Evolutionary conservation across 2,888 invertebrate species (phyloP), one percentile per base, ranked within the genome.

Genomic region (Calliphora vomitoria): DNA sequence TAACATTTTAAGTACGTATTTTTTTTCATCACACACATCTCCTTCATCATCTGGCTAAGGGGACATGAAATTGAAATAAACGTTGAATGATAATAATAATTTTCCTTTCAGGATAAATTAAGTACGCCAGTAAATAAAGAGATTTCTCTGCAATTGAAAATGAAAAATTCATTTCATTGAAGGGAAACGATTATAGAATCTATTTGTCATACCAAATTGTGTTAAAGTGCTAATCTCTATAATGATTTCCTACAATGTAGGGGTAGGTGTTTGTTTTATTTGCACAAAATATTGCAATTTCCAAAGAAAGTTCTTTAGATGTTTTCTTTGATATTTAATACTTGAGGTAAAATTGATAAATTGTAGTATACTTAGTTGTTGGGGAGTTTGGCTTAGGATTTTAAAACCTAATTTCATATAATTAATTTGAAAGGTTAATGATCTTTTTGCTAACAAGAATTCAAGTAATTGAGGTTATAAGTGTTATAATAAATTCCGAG

Each of bases 91-190:
- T 66, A 64, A 74, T 62, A 71, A 55, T 85, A 60, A 80, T 69
- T 81, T 85, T 85, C 71, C 71, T 85, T 85, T 81, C 85, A 71
- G 55, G 75, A 85, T 81, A 55, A 31, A 55, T 81, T 76, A 85
- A 85, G 79, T 75, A 64, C 53, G 50, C 75, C 64, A 85, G 69
- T 74, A 85, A 80, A 75, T 60, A 85, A 85, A 62, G 11, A 68
- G n/a, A 35, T 60, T 53, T 74, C 31, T 66, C 58, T 81, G 64
- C 41, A 55, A 80, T 69, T 85, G 74, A 80, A 75, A 80, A 62
- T 75, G 75, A 75, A 81, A n/a, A 85, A 80, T 84, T 72, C 53
- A 81, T 81, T 78, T 72, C 50, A 1, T 41, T 53, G 62, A 53
- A 55, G 53, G 60, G n/a, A 72, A 79, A 79, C 75, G 81, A 76